Base-by-base conservation (phyloP, 2,113 vertebrate species). In the Arenaria interpres region DNA sequence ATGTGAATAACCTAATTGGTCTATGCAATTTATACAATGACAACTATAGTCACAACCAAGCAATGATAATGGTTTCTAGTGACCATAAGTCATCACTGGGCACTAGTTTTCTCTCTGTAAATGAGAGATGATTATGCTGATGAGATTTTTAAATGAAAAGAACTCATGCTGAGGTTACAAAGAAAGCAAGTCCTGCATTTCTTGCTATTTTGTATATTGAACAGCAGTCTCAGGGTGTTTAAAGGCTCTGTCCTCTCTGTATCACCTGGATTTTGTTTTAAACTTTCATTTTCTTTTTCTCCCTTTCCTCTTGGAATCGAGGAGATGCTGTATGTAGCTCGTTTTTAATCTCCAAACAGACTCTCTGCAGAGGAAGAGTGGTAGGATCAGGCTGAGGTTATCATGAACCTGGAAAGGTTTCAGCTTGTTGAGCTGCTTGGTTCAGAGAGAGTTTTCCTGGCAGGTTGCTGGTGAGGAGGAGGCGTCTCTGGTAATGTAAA, bases 81-180 rank as follows among this genome's bases (percentile, higher is more conserved):
- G 56, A n/a, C 78, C 28, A 1, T 67, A 78, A 81, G 45, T 66
- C 68, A 79, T 87, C 53, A 69, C 0, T 69, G 84, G 57, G 45
- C 4, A 33, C 46, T 82, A 20, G 2, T 60, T 97, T 79, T 69
- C 22, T 66, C n/a, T 54, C 35, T 66, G 68, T 60, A 64, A 73
- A 90, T 79, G 28, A 43, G 54, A 87, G 5, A 48, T 64, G 21
- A 57, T 64, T 73, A 46, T 62, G n/a, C 50, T 89, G 73, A 66
- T 79, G 56, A 92, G 48, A 66, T 85, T 89, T 90, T 90, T 87
- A 79, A 96, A 85, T 69, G 57, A 85, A 24, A 39, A 88, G 11
- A 12, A 19, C 30, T 92, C 24, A 18, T 39, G 6, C 24, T 60
- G 46, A 53, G 8, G 3, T 77, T 56, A 39, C 35, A 51, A 68